Conservation (phyloP, 2,113 vertebrate species). For the Zosterops lateralis region DNA sequence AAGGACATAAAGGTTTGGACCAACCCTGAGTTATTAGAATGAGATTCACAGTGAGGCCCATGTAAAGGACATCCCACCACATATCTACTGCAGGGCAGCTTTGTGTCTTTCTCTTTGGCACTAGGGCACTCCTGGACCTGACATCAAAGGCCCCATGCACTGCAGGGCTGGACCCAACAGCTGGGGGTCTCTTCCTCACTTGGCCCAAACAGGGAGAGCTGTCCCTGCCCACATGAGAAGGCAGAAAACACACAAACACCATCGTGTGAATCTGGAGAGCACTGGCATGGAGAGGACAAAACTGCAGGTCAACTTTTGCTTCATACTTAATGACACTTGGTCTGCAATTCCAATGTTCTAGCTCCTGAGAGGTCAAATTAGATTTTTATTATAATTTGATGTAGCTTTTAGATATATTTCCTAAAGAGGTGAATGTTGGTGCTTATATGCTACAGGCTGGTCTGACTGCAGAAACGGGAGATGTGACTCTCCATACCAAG, state of each 20-base stretch:
- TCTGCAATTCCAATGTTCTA: neutral
- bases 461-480: neutral
- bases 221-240: rapidly evolving
- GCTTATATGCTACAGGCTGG: neutral
- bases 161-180: neutral
- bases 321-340: neutral
- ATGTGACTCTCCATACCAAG: neutral
- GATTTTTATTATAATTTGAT: neutral
- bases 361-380: neutral
- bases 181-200: neutral
- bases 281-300: neutral
- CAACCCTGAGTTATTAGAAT: neutral
- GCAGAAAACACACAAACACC: neutral
- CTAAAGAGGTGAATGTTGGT: neutral
- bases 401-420: neutral
- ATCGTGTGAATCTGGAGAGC: neutral
- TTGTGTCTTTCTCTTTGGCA: neutral
- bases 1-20: neutral
- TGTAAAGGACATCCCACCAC: neutral
- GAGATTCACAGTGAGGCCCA: neutral
- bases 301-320: neutral
- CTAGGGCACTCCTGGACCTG: neutral
- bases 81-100: neutral
- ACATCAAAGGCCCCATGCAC: neutral
- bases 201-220: neutral